Evolutionary conservation across 2,113 vertebrate species (phyloP).

Genomic region (Anarrhichthys ocellatus): DNA sequence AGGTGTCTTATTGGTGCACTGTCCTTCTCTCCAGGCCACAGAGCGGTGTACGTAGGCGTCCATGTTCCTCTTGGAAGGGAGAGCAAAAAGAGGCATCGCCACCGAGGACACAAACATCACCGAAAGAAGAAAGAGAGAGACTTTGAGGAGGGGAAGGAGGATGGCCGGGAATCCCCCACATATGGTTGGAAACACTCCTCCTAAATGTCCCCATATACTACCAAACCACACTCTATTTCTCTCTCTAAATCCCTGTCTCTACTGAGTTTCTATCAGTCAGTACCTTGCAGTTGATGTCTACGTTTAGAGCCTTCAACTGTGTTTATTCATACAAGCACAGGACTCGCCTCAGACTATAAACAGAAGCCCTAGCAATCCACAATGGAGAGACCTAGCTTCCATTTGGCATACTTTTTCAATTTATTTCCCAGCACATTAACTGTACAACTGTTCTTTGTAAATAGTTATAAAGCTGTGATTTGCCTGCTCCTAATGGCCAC

Average conservation of each 20-base stretch:
- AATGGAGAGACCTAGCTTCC: neutral
- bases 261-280: neutral
- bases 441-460: neutral
- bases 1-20: neutral
- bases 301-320: neutral
- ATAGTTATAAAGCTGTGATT: neutral
- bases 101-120: constrained; percentile 91
- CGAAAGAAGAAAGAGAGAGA: constrained; percentile 90
- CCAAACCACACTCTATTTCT: neutral
- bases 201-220: neutral
- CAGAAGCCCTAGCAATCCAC: neutral
- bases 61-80: constrained; percentile 92
- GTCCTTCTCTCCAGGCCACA: constrained; percentile 85
- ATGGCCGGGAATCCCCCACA: constrained; percentile 90
- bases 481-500: neutral
- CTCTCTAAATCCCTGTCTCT: neutral
- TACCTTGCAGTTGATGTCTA: neutral
- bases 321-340: constrained; percentile 3
- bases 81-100: constrained; percentile 88
- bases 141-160: constrained; percentile 87
- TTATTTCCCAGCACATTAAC: neutral
- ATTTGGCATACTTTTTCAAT: neutral
- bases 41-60: constrained; percentile 95
- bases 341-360: neutral
- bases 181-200: constrained; percentile 85